Conservation (phyloP, 1,140 invertebrate genomes). For the Hylyphantes graminicola region DNA sequence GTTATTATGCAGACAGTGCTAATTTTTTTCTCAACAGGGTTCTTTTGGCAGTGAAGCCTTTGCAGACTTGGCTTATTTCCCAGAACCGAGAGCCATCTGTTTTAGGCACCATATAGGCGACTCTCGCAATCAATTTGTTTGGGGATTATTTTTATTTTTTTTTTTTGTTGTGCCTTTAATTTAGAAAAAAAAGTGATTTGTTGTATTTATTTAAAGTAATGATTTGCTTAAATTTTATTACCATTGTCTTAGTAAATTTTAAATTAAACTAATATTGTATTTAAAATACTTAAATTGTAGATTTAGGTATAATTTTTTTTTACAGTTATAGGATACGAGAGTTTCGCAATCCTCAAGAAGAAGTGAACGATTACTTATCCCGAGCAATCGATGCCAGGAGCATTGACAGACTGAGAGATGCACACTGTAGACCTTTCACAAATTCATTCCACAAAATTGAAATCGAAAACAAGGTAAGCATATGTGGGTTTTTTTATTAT, state of each 20-base stretch:
- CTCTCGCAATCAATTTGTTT: no score
- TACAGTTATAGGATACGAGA: conserved; percentile 67
- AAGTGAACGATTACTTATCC: conserved; percentile 94
- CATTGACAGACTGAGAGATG: conserved; percentile 84
- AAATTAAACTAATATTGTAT: neutral
- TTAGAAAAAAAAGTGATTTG: neutral
- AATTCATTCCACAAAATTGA: conserved; percentile 82
- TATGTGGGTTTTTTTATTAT: neutral
- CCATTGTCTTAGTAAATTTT: neutral
- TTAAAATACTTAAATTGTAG: neutral
- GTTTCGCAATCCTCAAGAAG: conserved; percentile 80
- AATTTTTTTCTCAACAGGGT: no score
- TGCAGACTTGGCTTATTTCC: no score
- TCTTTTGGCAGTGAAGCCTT: no score
- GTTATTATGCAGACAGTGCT: no score
- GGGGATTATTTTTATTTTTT: neutral
- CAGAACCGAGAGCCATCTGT: no score
- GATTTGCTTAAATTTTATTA: neutral
- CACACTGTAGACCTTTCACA: conserved; percentile 83
- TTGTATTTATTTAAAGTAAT: neutral
- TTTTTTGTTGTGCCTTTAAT: neutral
- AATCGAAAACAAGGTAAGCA: conserved; percentile 78
- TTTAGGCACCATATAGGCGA: no score
- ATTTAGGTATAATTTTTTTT: neutral
- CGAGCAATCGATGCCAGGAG: conserved; percentile 93